These are phyloP conservation scores for Sesia bembeciformis DNA, from an alignment of 2,888 invertebrate species.

Conservation along the genomic window DNA sequence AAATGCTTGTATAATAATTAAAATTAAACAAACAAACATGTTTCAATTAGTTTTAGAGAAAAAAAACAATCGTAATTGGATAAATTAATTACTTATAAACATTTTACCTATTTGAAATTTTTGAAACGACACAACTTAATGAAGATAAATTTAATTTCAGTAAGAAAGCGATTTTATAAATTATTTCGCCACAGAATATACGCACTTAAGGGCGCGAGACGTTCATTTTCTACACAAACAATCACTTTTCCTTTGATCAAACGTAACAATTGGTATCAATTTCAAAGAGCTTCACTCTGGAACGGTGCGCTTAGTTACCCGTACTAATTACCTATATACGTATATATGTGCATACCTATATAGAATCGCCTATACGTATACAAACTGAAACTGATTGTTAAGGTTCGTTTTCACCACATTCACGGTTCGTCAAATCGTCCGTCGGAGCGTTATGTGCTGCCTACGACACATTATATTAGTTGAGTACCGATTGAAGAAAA, in stretches of 20 bases:
- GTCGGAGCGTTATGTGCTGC: slow-evolving; percentile 15
- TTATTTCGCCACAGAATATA: too few relatives aligned
- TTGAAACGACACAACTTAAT: too few relatives aligned
- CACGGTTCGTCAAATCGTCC: slow-evolving; percentile 22
- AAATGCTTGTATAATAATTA: too few relatives aligned
- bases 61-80: too few relatives aligned
- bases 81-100: too few relatives aligned
- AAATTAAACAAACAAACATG: too few relatives aligned
- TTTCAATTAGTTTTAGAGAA: too few relatives aligned
- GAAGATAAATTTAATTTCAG: too few relatives aligned
- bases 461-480: slow-evolving; percentile 27
- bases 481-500: slow-evolving; percentile 16
- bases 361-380: neutral
- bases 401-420: slow-evolving; percentile 22
- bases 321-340: neutral
- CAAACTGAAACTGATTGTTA: neutral
- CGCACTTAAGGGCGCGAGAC: too few relatives aligned
- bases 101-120: too few relatives aligned
- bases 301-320: neutral
- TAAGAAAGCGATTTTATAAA: too few relatives aligned
- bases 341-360: neutral
- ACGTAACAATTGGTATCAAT: neutral
- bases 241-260: neutral
- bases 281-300: neutral
- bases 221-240: neutral